These are phyloP conservation scores for Rynchops niger DNA, from an alignment of 2,113 vertebrate species.

Conservation along the genomic window DNA sequence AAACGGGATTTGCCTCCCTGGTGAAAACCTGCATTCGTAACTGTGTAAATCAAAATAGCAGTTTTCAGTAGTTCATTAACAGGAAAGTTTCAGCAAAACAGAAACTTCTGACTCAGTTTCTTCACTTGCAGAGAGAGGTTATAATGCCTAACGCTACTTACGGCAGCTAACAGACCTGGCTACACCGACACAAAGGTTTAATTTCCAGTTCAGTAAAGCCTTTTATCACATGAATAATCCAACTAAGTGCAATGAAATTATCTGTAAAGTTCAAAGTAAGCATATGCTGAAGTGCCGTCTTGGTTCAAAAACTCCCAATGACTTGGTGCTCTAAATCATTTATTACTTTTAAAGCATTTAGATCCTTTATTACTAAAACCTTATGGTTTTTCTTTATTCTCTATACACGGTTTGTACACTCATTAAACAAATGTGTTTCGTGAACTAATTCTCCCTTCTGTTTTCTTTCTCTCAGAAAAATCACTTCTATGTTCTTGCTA, in stretches of 20 bases:
- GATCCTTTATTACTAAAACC: neutral
- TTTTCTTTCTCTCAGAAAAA: constrained; percentile 5
- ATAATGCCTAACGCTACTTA: neutral
- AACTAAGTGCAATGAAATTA: neutral
- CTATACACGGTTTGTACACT: neutral
- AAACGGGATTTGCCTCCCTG: neutral
- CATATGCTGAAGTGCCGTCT: neutral
- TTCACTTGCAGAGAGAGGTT: neutral
- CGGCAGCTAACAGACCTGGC: neutral
- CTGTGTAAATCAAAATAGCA: neutral
- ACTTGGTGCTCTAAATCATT: neutral
- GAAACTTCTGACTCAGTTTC: neutral
- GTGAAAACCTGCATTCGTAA: neutral
- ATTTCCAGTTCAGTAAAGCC: neutral
- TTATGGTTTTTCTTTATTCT: neutral
- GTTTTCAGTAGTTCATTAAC: neutral
- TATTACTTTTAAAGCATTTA: constrained; percentile 14
- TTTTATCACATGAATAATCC: constrained; percentile 1
- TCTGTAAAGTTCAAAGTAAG: neutral
- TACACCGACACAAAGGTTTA: neutral
- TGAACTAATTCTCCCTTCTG: neutral
- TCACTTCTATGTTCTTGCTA: neutral
- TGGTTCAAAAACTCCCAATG: neutral
- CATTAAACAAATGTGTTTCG: neutral
- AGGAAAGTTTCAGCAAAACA: neutral